Evolutionary conservation across 2,797 vertebrate species (phyloP), one percentile per base, ranked within the genome.

Genomic region (Spea hammondii): DNA sequence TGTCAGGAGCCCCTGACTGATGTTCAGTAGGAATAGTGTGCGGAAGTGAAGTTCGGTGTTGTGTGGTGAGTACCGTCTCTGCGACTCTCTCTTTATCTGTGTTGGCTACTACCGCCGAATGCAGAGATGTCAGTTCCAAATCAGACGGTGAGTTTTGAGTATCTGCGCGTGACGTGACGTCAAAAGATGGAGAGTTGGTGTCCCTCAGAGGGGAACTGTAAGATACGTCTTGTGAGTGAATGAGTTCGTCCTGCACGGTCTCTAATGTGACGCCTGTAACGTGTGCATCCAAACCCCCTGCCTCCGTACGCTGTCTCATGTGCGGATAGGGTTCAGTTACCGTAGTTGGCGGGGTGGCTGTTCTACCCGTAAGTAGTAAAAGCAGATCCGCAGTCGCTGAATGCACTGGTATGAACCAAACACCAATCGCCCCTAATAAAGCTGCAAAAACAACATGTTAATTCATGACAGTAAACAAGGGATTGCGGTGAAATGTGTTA

Each of bases 371-470:
- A 17, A 70, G 65, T 44, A 78, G 46, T 47, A 77, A 65, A 45
- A 78, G 55, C 65, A 74, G 69, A 17, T 78, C 75, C 6, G 75
- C 60, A 54, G 75, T 72, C 8, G 65, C 70, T 11, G 75, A 50
- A 73, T 47, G 73, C 8, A 74, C n/a, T 3, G 72, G 57, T 7
- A 79, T 45, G 8, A 74, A 65, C 75, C 80, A 73, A 69, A 69
- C 13, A 1, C 65, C 70, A 70, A 82, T 69, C 4, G 70, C 49
- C 14, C 55, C 64, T 8, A 70, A 14, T 11, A 82, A 44, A 12
- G 50, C 80, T 82, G 66, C 13, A 77, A 65, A 53, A 72, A 54
- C 32, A 81, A 68, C 9, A 64, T 50, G 51, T 53, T 53, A 53
- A 53, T 7, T 53, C 51, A 32, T 32, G 32, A 32, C 32, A 32